A percentile compares a stretch with the other conserved stretches of the same genome.
Conservation (phyloP, 2,797 vertebrate genomes). For the Urosaurus nigricauda region DNA sequence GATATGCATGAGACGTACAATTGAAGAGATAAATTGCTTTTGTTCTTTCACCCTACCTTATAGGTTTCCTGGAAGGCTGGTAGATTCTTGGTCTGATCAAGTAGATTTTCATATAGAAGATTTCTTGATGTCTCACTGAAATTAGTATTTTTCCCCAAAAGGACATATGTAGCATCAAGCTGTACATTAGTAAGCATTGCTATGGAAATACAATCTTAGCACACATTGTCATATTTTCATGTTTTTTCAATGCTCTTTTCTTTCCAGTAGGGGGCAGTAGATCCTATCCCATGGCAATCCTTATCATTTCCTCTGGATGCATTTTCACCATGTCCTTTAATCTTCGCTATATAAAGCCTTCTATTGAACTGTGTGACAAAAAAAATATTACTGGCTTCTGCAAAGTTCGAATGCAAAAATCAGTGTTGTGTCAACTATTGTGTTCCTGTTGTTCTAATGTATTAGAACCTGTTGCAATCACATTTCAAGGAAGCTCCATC, state of each 20-base stretch:
- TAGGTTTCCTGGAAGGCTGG: background rate
- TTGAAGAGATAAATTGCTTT: background rate
- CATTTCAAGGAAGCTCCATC: conserved; percentile 70
- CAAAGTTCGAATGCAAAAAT: conserved; percentile 56
- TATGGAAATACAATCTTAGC: background rate
- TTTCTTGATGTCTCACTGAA: background rate
- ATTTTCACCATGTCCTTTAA: conserved; percentile 46
- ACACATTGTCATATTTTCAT: background rate
- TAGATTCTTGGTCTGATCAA: background rate
- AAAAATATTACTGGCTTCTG: conserved; percentile 39
- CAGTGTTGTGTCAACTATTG: conserved; percentile 46
- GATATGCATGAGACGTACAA: background rate
- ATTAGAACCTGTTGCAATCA: conserved; percentile 54
- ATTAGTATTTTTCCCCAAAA: background rate
- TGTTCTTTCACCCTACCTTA: background rate
- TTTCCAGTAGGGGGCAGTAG: conserved; percentile 72
- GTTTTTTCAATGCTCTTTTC: background rate
- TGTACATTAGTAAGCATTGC: background rate
- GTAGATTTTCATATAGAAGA: background rate
- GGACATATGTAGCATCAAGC: background rate
- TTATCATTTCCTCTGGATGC: background rate
- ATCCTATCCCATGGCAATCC: conserved; percentile 57
- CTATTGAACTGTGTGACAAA: conserved; percentile 53
- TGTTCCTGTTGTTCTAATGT: conserved; percentile 68
- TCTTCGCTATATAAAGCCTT: conserved; percentile 7